Percentiles rank a stretch among this genome's conserved stretches.
Conservation (phyloP, 2,113 vertebrate species). For the Leptosomus discolor region DNA sequence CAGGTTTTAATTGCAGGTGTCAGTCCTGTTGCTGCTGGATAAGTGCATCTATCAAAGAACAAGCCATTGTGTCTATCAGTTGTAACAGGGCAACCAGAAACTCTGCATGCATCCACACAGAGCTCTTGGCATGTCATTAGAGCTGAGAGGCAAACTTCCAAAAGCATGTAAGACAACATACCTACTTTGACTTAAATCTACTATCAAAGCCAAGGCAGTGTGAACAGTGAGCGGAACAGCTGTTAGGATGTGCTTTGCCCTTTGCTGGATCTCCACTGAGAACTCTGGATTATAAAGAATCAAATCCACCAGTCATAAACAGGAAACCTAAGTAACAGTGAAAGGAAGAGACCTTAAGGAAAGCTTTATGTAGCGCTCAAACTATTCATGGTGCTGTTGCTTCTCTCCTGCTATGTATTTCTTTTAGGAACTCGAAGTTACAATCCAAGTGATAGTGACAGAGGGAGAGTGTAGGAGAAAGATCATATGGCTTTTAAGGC, state of each 20-base stretch:
- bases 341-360: neutral
- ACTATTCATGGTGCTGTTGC: neutral
- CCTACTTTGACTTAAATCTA: neutral
- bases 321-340: neutral
- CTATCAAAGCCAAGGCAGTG: neutral
- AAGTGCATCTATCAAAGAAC: neutral
- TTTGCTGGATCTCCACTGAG: neutral
- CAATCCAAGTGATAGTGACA: neutral
- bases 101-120: neutral
- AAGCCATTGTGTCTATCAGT: neutral
- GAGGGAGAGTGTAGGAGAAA: neutral
- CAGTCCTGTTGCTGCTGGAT: neutral
- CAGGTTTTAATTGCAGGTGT: neutral
- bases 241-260: neutral
- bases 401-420: neutral
- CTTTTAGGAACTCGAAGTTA: neutral
- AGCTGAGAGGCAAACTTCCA: neutral
- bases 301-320: neutral
- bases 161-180: neutral
- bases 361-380: neutral
- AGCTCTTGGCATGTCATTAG: rapidly evolving
- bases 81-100: neutral
- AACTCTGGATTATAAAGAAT: neutral
- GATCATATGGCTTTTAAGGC: neutral
- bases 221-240: neutral